Evolutionary conservation across 2,113 vertebrate genomes (phyloP).

Genomic region (Stegostoma tigrinum): DNA sequence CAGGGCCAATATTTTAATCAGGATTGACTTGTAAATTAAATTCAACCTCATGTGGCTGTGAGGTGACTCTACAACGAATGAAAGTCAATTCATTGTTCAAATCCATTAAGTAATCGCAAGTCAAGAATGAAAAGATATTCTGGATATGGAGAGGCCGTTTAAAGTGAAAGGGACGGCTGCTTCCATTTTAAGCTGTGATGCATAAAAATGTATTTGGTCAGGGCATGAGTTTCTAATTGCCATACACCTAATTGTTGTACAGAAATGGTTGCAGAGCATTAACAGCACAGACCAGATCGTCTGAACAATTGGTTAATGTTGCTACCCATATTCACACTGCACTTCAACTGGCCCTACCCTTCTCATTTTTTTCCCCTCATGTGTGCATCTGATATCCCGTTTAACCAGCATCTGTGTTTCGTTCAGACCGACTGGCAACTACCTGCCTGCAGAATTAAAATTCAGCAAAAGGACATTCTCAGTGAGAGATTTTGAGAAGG

Average conservation of each 20-base stretch:
- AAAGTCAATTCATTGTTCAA: constrained; percentile 35
- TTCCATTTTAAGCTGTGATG: neutral
- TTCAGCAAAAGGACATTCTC: neutral
- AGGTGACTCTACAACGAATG: constrained; percentile 22
- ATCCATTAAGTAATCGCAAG: constrained; percentile 24
- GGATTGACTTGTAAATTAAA: constrained; percentile 37
- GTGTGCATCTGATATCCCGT: neutral
- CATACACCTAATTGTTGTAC: neutral
- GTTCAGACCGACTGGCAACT: neutral
- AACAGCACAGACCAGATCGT: neutral
- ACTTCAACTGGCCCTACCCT: neutral
- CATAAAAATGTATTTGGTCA: neutral
- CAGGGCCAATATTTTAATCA: constrained; percentile 37
- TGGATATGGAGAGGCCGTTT: neutral
- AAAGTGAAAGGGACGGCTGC: neutral
- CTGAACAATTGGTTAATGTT: neutral
- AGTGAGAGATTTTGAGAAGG: neutral
- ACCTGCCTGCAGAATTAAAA: neutral
- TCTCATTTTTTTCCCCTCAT: neutral
- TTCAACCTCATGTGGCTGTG: constrained; percentile 30
- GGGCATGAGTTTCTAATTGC: neutral
- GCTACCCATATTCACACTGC: no score
- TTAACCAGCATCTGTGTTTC: neutral
- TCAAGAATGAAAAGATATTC: constrained; percentile 4
- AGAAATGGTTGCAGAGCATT: neutral